phyloP scores from a whole-genome alignment of 2,888 invertebrate genomes.

The Bruchidius siliquastri region DNA sequence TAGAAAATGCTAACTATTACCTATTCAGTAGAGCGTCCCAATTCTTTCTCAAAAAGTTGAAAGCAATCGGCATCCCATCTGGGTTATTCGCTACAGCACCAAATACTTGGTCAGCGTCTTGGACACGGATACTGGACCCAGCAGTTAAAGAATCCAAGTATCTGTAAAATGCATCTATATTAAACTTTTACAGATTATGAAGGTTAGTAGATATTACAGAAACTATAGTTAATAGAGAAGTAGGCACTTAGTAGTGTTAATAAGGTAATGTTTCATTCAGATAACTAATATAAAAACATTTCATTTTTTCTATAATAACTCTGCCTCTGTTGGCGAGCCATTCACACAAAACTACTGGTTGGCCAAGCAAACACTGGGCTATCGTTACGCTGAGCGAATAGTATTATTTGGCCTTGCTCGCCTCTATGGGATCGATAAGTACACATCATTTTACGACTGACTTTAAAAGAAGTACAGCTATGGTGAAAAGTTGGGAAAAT shows the following conservation, averaged over 20 bases:
- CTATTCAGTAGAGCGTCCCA: conserved; percentile 39
- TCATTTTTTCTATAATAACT: too few relatives aligned
- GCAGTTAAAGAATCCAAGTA: conserved; percentile 31
- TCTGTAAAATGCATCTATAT: conserved; percentile 31
- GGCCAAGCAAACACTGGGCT: too few relatives aligned
- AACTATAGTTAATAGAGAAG: neutral
- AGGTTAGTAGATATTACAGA: conserved; percentile 15
- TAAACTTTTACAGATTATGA: conserved; percentile 21
- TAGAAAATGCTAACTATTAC: conserved; percentile 1
- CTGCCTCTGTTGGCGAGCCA: too few relatives aligned
- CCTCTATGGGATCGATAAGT: too few relatives aligned
- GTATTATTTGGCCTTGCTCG: too few relatives aligned
- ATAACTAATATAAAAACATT: too few relatives aligned
- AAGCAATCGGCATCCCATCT: conserved; percentile 57
- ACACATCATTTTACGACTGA: too few relatives aligned
- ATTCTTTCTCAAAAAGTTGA: conserved; percentile 53
- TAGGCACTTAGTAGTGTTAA: neutral
- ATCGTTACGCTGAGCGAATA: too few relatives aligned
- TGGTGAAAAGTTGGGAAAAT: too few relatives aligned
- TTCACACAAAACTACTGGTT: too few relatives aligned
- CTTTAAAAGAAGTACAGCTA: too few relatives aligned
- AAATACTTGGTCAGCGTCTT: conserved; percentile 58
- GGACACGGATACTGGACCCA: conserved; percentile 54
- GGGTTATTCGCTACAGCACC: conserved; percentile 55
- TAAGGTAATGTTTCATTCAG: too few relatives aligned